Evolutionary conservation across 2,113 vertebrate genomes (phyloP).

Genomic region (Microtus montanus): DNA sequence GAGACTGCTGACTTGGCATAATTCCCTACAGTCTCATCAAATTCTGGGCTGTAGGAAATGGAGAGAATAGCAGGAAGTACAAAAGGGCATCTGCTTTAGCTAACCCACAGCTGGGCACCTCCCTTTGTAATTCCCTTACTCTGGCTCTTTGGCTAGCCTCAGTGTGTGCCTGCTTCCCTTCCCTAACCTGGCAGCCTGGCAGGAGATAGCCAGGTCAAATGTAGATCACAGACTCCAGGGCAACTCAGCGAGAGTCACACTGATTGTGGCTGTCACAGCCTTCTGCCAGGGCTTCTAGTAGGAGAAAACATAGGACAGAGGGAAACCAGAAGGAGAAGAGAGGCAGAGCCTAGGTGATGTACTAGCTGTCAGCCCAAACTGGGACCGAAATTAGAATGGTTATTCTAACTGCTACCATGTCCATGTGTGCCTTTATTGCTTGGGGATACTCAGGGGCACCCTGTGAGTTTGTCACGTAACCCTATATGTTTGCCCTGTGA

Average conservation of each 20-base stretch:
- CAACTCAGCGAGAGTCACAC: constrained; percentile 1
- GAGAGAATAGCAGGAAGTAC: constrained; percentile 74
- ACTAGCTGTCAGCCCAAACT: background rate
- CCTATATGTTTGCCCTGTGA: background rate
- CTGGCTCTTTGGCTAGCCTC: background rate
- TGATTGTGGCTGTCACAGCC: constrained; percentile 29
- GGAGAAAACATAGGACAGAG: constrained; percentile 14
- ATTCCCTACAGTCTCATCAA: constrained; percentile 53
- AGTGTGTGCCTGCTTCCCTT: background rate
- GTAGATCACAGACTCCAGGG: constrained; percentile 43
- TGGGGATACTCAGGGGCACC: background rate
- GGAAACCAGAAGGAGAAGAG: constrained; percentile 17
- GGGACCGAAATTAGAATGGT: background rate
- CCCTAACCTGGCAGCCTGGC: background rate
- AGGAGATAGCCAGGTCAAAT: constrained; percentile 27
- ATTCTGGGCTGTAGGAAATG: constrained; percentile 77
- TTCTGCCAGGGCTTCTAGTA: constrained; percentile 28
- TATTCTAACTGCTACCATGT: background rate
- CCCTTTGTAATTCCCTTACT: constrained; percentile 5
- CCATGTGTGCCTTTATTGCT: background rate
- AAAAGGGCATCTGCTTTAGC: constrained; percentile 64
- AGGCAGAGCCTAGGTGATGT: background rate
- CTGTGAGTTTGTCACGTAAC: background rate
- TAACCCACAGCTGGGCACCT: background rate
- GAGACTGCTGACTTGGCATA: constrained; percentile 73